Base-by-base conservation (phyloP, 2,888 invertebrate genomes). In the Deilephila elpenor region DNA sequence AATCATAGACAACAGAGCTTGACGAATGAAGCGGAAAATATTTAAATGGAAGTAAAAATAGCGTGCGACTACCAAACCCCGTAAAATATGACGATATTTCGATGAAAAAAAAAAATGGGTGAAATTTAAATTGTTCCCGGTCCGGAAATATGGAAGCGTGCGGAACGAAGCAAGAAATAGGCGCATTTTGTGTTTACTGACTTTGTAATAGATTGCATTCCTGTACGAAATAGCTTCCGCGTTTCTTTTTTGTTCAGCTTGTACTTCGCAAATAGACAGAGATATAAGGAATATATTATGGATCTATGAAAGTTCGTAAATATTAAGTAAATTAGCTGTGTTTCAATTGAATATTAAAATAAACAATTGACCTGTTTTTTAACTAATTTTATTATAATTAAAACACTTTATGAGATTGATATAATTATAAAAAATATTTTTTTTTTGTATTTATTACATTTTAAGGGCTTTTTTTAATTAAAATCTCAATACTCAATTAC, bases 21-120 rank as follows among this genome's bases (percentile, higher is more conserved):
- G 88, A 89, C 94, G 92, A 94, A 94, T 94, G 93, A 78, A 90
- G 88, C 93, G 91, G 90, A 94, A 94, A 94, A 94, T 93, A 91
- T 92, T 92, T 91, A 93, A 94, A 94, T 94, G 89, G 91, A 91
- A 93, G 91, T 86, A 87, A 91, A 89, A 94, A 92, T 92, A 92
- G 88, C 93, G 89, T 93, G 89, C 86, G 86, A 86, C 83, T 82
- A 79, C 80, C 84, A 82, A 86, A 86, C 80, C 81, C 87, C 88
- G 88, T 93, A 90, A 94, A 93, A 93, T 94, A 94, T 94, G 90
- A 84, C 88, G 84, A 90, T 90, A 88, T 89, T 86, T 85, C 77
- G 78, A 84, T 83, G 80, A 76, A 83, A 83, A 83, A 83, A 83
- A 89, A 91, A 90, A 78, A 79, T 78, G 80, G 76, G 76, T 80